Evolutionary conservation across 2,888 invertebrate genomes (phyloP).

Genomic region (Chrysotoxum bicinctum): DNA sequence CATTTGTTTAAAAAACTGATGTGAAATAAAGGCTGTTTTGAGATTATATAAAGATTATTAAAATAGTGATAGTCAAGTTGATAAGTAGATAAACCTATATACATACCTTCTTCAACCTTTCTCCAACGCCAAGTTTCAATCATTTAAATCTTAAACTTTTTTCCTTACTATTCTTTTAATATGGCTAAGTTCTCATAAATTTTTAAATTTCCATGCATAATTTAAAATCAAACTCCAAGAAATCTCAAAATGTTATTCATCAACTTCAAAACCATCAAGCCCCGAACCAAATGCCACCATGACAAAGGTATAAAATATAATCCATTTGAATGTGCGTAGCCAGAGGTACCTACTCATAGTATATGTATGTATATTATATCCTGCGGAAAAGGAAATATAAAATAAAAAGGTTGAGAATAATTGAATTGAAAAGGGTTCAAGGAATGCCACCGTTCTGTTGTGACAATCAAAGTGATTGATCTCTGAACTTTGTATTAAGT

Average conservation of each 20-base stretch:
- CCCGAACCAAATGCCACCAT: neutral
- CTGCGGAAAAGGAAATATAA: neutral
- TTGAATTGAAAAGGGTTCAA: slow-evolving; percentile 11
- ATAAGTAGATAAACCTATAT: neutral
- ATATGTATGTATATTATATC: neutral
- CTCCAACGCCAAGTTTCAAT: neutral
- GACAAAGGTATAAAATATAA: neutral
- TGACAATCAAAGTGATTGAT: slow-evolving; percentile 54
- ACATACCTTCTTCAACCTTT: neutral
- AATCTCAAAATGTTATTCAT: neutral
- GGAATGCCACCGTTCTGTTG: neutral
- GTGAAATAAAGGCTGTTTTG: no score
- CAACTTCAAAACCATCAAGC: slow-evolving; percentile 4
- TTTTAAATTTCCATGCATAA: neutral
- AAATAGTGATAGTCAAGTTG: neutral
- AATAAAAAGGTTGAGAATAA: neutral
- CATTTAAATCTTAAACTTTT: neutral
- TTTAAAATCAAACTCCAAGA: neutral
- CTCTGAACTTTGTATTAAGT: slow-evolving; percentile 2
- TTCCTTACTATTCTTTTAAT: neutral
- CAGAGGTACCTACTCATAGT: neutral
- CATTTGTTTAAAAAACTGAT: neutral
- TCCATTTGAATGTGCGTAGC: neutral
- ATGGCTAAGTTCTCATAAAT: neutral
- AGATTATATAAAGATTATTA: neutral